Conservation (phyloP, 2,113 vertebrate species). For the Vulpes ferrilata region DNA sequence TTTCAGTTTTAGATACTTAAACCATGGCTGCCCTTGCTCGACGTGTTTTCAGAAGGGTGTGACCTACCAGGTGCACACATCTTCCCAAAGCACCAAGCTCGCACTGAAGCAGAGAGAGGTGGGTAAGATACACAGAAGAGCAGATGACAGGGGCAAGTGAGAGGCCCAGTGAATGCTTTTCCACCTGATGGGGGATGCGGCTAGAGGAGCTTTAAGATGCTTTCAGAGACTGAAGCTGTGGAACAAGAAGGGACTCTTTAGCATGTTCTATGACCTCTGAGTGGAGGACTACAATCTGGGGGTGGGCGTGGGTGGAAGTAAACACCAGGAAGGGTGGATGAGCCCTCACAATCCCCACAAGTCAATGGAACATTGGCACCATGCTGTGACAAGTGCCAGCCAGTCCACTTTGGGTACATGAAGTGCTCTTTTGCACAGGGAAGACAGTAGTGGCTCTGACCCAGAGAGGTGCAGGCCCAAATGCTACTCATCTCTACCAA, state of each 20-base stretch:
- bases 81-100: neutral
- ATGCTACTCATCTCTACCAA: neutral
- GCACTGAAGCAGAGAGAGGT: neutral
- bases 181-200: neutral
- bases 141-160: neutral
- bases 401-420: neutral
- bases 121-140: neutral
- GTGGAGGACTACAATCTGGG: neutral
- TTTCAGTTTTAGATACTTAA: neutral
- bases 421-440: neutral
- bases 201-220: neutral
- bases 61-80: neutral
- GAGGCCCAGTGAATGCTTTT: neutral
- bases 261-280: neutral
- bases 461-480: neutral
- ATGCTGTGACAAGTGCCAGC: neutral
- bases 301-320: neutral
- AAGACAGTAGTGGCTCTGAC: neutral
- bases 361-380: fast-evolving
- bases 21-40: neutral
- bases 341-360: neutral
- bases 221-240: neutral
- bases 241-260: neutral
- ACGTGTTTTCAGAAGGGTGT: neutral
- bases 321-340: neutral